These are phyloP conservation scores for Eugnorisma glareosa DNA, from an alignment of 2,888 invertebrate species.

Conservation along the genomic window DNA sequence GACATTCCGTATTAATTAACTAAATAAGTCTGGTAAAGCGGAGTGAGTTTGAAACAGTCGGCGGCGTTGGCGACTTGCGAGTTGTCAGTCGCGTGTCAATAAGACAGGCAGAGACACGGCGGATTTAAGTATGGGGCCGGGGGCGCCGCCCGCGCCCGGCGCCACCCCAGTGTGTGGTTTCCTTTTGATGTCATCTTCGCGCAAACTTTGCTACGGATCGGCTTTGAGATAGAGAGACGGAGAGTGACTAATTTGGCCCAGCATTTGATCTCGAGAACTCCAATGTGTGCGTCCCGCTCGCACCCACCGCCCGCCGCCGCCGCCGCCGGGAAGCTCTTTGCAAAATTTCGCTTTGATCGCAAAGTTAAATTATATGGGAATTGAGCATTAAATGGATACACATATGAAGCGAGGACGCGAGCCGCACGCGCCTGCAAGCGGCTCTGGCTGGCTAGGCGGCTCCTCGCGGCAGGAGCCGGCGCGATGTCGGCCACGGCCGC, in stretches of 20 bases:
- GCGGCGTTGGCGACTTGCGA: slow-evolving; percentile 85
- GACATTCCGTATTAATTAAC: slow-evolving; percentile 91
- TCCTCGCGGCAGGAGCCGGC: slow-evolving; percentile 38
- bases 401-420: slow-evolving; percentile 81
- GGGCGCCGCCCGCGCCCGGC: slow-evolving; percentile 77
- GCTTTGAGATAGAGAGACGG: slow-evolving; percentile 91
- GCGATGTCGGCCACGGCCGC: slow-evolving; percentile 61
- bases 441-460: slow-evolving; percentile 26
- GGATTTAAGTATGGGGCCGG: slow-evolving; percentile 88
- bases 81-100: slow-evolving; percentile 90
- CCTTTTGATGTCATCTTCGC: slow-evolving; percentile 91
- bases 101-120: slow-evolving; percentile 89
- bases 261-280: slow-evolving; percentile 90
- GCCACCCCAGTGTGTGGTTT: slow-evolving; percentile 90
- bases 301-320: slow-evolving; percentile 85
- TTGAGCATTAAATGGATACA: slow-evolving; percentile 91
- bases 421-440: slow-evolving; percentile 60
- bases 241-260: slow-evolving; percentile 91
- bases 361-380: slow-evolving; percentile 91
- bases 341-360: slow-evolving; percentile 91
- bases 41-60: slow-evolving; percentile 83
- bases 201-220: slow-evolving; percentile 91
- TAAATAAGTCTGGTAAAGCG: slow-evolving; percentile 89
- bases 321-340: slow-evolving; percentile 89
- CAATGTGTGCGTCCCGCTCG: slow-evolving; percentile 86